phyloP scores from a whole-genome alignment of 2,797 vertebrate species.

The Eulemur coronatus region DNA sequence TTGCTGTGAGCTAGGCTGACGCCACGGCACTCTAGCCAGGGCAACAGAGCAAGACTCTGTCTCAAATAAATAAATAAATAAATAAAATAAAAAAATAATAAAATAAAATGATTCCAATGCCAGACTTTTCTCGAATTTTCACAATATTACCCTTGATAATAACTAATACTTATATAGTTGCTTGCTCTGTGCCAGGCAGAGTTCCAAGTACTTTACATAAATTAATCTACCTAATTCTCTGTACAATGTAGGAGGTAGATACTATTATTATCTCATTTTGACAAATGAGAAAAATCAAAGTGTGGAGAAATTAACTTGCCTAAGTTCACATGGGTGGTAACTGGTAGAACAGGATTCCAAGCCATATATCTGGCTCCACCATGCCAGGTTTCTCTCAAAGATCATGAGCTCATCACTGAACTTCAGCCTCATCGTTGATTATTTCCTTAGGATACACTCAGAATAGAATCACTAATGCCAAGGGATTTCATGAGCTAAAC shows the following conservation, averaged over 20 bases:
- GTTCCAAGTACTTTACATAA: conserved; percentile 9
- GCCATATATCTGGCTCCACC: neutral
- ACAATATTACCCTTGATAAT: neutral
- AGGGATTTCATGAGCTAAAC: neutral
- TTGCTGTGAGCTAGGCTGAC: too few species aligned
- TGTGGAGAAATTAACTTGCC: conserved; percentile 8
- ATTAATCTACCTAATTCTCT: conserved; percentile 29
- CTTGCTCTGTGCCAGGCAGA: neutral
- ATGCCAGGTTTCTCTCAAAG: neutral
- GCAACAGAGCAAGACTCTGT: too few species aligned
- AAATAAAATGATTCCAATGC: conserved; percentile 3
- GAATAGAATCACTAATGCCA: neutral
- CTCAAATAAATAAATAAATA: too few species aligned
- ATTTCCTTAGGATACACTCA: neutral
- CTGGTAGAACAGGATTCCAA: neutral
- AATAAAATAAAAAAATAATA: too few species aligned
- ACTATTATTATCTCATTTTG: conserved; percentile 48
- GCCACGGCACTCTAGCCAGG: too few species aligned
- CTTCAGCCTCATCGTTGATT: neutral
- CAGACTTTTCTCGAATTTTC: conserved; percentile 1
- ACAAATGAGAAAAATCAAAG: conserved; percentile 18
- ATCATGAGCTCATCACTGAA: neutral
- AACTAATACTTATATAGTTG: conserved; percentile 3
- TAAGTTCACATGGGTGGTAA: neutral
- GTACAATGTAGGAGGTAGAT: neutral